Percentiles rank a stretch among this genome's conserved stretches.
Conservation (phyloP, 2,888 invertebrate genomes). For the Drosophila cracens region DNA sequence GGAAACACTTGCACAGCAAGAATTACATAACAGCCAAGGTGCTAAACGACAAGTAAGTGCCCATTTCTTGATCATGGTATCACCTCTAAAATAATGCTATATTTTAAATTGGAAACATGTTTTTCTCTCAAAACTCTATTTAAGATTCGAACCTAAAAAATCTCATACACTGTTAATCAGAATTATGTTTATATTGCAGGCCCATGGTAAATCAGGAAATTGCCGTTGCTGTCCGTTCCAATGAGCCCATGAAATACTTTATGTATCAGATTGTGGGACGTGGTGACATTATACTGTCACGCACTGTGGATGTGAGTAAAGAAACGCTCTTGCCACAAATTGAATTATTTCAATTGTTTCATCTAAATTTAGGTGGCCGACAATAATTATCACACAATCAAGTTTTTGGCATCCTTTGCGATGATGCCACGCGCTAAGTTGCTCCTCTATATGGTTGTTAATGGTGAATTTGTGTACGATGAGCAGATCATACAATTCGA, state of each 20-base stretch:
- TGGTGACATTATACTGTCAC: conserved; percentile 93
- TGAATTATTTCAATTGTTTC: too few relatives aligned
- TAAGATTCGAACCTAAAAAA: too few relatives aligned
- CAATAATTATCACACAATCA: conserved; percentile 80
- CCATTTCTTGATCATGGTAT: not conserved
- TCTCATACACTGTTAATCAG: not conserved
- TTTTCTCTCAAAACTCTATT: conserved; percentile 52
- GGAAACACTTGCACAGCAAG: conserved; percentile 80
- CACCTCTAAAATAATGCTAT: not conserved
- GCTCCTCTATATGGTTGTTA: conserved; percentile 91
- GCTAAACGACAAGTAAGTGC: conserved; percentile 86
- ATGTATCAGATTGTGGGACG: conserved; percentile 93
- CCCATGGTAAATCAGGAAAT: conserved; percentile 90
- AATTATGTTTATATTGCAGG: conserved; percentile 65
- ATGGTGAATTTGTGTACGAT: conserved; percentile 94
- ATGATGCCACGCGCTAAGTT: conserved; percentile 95
- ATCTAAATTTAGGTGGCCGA: conserved; percentile 72
- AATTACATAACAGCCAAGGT: conserved; percentile 85
- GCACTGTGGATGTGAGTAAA: conserved; percentile 88
- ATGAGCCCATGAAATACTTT: conserved; percentile 91
- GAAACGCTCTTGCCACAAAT: not conserved
- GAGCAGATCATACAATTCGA: conserved; percentile 93
- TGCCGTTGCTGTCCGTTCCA: conserved; percentile 91
- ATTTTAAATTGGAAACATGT: not conserved
- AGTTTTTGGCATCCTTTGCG: conserved; percentile 90